phyloP scores from a whole-genome alignment of 2,113 vertebrate genomes.

The Spilogale gracilis region DNA sequence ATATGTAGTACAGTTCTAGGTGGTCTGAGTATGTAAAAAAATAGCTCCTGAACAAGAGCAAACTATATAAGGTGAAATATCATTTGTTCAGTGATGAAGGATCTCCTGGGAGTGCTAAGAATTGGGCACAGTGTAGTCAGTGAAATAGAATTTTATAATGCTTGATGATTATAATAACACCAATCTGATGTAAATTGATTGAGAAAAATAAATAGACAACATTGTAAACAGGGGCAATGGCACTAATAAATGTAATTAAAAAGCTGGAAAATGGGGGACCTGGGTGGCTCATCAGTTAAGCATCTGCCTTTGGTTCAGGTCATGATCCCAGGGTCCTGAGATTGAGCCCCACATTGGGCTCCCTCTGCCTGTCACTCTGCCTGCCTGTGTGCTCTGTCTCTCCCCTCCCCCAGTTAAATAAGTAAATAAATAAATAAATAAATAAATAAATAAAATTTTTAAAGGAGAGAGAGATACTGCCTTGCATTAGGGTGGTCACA shows the following conservation, averaged over 20 bases:
- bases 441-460: too few relatives aligned
- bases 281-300: too few relatives aligned
- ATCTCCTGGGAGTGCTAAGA: background rate
- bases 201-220: background rate
- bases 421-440: too few relatives aligned
- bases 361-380: too few relatives aligned
- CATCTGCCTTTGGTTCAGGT: too few relatives aligned
- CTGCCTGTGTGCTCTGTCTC: too few relatives aligned
- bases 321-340: too few relatives aligned
- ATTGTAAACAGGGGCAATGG: background rate
- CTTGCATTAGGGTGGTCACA: background rate
- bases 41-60: background rate
- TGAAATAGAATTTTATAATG: slow-evolving; percentile 1
- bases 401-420: too few relatives aligned
- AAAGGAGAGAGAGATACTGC: too few relatives aligned
- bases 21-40: background rate
- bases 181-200: background rate
- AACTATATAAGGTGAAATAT: background rate
- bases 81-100: background rate
- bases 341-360: too few relatives aligned
- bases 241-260: slow-evolving; percentile 35
- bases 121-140: background rate
- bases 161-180: slow-evolving; percentile 3
- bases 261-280: background rate
- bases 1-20: background rate